Evolutionary conservation across 2,888 invertebrate genomes (phyloP), one percentile per base, ranked within the genome.

Genomic region (Lithophane socia): DNA sequence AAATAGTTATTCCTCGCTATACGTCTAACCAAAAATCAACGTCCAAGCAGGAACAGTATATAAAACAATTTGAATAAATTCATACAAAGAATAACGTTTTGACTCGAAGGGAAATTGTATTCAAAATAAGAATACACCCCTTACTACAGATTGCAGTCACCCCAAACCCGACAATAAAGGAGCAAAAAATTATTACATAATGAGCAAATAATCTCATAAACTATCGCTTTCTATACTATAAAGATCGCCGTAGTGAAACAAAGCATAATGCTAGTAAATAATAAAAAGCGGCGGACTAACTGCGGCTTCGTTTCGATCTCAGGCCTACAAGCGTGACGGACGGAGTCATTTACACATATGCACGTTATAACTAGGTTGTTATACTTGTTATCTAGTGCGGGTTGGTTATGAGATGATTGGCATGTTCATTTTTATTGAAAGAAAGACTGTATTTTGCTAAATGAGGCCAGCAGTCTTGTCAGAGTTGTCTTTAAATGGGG

Each of bases 301-400:
- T 81, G 80, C 84, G 76, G 47, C 71, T 63, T 70, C 37, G 87
- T 89, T 92, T 95, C 95, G 79, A 91, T 95, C 92, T 95, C 95
- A 80, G 86, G 85, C 88, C 79, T 87, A 84, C 80, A 44, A 92
- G 91, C 95, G 93, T 94, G 94, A 95, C 94, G 92, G 77, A 77
- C 61, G 58, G 73, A 73, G 84, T 84, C 81, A 86, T 85, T 85
- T 81, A 85, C 81, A 83, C 77, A 86, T 84, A 61, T 67, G 82
- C 71, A 83, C 69, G 75, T 56, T n/a, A 73, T 68, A 73, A 75
- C 74, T 83, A 47, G 83, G 70, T 58, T 74, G 75, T 73, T 75
- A 73, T 73, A 68, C 75, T 73, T 75, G 79, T 85, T 73, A 85
- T 83, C 73, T 75, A 66, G 80, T 67, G 75, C 76, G 44, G 69